Evolutionary conservation across 2,113 vertebrate species (phyloP).

Genomic region (Oreochromis aureus): DNA sequence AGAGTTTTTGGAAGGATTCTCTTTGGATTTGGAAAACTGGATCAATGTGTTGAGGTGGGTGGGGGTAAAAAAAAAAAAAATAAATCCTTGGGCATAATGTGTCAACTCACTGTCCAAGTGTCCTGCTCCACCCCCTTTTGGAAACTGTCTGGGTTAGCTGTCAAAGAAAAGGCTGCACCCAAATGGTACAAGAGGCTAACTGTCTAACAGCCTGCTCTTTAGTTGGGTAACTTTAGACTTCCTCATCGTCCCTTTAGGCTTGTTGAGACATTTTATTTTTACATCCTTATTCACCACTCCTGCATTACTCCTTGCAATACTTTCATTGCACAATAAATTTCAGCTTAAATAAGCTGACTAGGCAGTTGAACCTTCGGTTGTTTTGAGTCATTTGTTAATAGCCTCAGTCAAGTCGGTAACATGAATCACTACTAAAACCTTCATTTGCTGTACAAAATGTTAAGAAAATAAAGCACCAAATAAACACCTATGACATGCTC

Average conservation of each 20-base stretch:
- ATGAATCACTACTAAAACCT: not conserved
- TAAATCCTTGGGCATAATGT: not conserved
- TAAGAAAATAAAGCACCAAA: not conserved
- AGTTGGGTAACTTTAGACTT: not conserved
- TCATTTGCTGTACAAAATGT: not conserved
- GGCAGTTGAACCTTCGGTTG: not conserved
- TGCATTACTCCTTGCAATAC: not conserved
- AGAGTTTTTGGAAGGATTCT: not conserved
- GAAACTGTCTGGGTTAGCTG: not conserved
- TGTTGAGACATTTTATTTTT: not conserved
- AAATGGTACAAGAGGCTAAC: not conserved
- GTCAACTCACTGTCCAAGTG: not conserved
- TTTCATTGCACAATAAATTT: not conserved
- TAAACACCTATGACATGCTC: not conserved
- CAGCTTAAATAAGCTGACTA: not conserved
- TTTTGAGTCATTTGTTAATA: not conserved
- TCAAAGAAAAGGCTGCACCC: not conserved
- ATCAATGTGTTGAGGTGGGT: not conserved
- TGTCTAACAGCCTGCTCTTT: not conserved
- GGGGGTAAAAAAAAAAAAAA: not conserved
- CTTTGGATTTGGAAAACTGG: not conserved
- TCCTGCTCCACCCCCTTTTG: not conserved
- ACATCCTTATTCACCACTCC: not conserved
- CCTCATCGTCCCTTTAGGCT: not conserved
- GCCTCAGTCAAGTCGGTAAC: not conserved